Percentiles rank a stretch among this genome's conserved stretches.
phyloP scores from a whole-genome alignment of 2,888 invertebrate species.

The Acleris literana region DNA sequence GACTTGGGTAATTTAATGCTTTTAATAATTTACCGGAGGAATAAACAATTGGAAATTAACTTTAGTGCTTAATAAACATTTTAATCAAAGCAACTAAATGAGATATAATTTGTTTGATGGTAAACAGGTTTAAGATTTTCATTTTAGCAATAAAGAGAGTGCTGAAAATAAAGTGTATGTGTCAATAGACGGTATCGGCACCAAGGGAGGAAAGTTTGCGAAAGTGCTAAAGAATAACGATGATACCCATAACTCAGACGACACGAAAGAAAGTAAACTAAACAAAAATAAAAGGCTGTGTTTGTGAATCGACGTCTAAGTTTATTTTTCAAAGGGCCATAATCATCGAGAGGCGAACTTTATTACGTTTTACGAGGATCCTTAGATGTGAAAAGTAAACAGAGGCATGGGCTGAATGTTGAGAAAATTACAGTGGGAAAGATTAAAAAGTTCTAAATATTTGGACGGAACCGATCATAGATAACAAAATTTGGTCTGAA shows the following conservation, averaged over 20 bases:
- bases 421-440: slow-evolving; percentile 24
- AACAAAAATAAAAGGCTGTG: slow-evolving; percentile 71
- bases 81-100: slow-evolving; percentile 23
- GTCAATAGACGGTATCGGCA: slow-evolving; percentile 56
- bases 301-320: slow-evolving; percentile 66
- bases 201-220: slow-evolving; percentile 49
- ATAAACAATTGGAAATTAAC: neutral
- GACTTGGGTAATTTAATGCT: slow-evolving; percentile 26
- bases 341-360: slow-evolving; percentile 73
- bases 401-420: slow-evolving; percentile 8
- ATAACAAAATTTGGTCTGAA: too few species aligned
- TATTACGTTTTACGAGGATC: slow-evolving; percentile 50
- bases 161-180: slow-evolving; percentile 44
- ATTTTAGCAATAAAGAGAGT: slow-evolving; percentile 35
- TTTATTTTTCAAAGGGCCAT: slow-evolving; percentile 75
- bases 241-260: slow-evolving; percentile 65
- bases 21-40: neutral
- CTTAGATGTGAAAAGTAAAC: slow-evolving; percentile 39
- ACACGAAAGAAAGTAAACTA: slow-evolving; percentile 61
- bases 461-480: neutral
- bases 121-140: too few species aligned
- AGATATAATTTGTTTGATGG: too few species aligned
- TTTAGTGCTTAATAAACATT: neutral
- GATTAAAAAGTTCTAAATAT: neutral
- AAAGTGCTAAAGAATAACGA: slow-evolving; percentile 65